Evolutionary conservation across 2,797 vertebrate species (phyloP).

Genomic region (Lemur catta): DNA sequence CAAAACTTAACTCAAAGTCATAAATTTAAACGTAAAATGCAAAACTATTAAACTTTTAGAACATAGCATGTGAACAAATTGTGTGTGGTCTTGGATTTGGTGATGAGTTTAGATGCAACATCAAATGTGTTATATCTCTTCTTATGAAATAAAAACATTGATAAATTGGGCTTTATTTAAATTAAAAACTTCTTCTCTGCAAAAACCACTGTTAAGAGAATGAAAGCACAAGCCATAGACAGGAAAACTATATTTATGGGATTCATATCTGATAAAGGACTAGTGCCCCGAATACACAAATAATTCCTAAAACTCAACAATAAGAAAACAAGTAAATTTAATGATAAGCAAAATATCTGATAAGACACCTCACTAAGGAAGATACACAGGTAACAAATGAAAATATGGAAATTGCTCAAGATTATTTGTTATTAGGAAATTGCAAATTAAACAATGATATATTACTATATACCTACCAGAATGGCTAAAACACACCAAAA

Average conservation of each 20-base stretch:
- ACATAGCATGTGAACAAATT: neutral
- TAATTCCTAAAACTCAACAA: neutral
- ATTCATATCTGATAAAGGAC: neutral
- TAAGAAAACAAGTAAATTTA: neutral
- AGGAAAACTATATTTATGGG: neutral
- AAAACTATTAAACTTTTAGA: neutral
- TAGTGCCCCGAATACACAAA: neutral
- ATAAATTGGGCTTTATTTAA: neutral
- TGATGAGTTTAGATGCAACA: neutral
- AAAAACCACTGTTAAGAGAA: neutral
- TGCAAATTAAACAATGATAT: neutral
- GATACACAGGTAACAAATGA: neutral
- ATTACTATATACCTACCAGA: neutral
- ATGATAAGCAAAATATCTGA: neutral
- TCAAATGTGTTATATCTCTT: neutral
- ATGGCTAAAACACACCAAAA: neutral
- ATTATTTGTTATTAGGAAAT: neutral
- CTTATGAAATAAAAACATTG: neutral
- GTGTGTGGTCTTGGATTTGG: neutral
- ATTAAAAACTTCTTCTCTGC: neutral
- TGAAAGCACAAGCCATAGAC: neutral
- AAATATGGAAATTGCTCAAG: neutral
- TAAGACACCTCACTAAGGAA: neutral
- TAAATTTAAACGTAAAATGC: neutral
- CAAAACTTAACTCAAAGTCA: neutral